Percentiles rank a stretch among this genome's conserved stretches.
Evolutionary conservation across 2,888 invertebrate species (phyloP).

Genomic region (Eupithecia tripunctaria): DNA sequence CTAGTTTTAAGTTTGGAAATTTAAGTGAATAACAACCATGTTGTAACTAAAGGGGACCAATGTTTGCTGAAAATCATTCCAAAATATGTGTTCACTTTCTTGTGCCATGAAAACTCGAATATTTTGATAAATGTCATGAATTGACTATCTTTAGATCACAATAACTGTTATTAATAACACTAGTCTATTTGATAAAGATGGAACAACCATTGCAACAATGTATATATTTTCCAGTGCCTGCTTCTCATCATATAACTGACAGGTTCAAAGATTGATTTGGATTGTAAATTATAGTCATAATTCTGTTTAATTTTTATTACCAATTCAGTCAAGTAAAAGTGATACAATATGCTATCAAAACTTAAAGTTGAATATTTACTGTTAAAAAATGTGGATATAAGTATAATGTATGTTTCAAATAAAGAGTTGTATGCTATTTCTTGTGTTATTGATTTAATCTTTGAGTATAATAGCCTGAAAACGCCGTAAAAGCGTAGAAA

Average conservation of each 20-base stretch:
- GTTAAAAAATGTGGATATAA: constrained; percentile 39
- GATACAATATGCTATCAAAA: constrained; percentile 28
- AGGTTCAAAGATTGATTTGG: not conserved
- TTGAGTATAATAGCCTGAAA: too few species aligned
- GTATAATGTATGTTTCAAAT: constrained; percentile 54
- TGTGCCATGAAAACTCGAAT: constrained; percentile 24
- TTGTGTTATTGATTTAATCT: constrained; percentile 40
- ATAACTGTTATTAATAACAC: not conserved
- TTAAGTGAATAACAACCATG: not conserved
- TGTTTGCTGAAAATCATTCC: not conserved
- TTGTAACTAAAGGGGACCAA: constrained; percentile 8
- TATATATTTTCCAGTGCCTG: constrained; percentile 2
- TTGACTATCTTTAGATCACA: not conserved
- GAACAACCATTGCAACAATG: not conserved
- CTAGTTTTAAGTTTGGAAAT: not conserved
- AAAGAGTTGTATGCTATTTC: constrained; percentile 53
- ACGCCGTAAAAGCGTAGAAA: too few species aligned
- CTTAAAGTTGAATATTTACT: constrained; percentile 31
- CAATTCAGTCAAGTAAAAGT: constrained; percentile 22
- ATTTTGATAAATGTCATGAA: not conserved
- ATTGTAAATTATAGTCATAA: not conserved
- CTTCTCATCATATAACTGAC: not conserved
- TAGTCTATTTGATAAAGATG: not conserved
- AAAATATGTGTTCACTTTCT: not conserved
- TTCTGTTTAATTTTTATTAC: constrained; percentile 3